These are phyloP conservation scores for Oscheius sp. DNA, from an alignment of 1,140 invertebrate genomes.

Conservation along the genomic window DNA sequence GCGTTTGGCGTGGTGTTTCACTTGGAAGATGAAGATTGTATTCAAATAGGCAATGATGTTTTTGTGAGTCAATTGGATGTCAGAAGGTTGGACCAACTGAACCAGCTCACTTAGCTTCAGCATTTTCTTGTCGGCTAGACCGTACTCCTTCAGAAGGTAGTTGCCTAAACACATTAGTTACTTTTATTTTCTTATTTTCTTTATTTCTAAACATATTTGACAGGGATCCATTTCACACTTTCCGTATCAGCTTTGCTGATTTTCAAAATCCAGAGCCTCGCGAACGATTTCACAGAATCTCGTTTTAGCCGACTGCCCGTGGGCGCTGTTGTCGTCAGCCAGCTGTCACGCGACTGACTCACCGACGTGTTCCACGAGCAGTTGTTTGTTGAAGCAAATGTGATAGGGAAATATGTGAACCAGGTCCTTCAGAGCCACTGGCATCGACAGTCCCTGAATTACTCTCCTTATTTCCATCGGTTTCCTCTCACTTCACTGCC, in stretches of 20 bases:
- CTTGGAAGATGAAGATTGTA: constrained; percentile 40
- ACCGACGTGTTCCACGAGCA: constrained; percentile 45
- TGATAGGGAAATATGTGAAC: constrained; percentile 39
- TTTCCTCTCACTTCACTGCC: background rate
- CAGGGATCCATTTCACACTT: too few species aligned
- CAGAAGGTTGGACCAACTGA: constrained; percentile 27
- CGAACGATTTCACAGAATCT: background rate
- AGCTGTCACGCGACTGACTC: constrained; percentile 28
- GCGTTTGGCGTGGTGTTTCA: constrained; percentile 37
- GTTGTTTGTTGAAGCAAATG: constrained; percentile 42
- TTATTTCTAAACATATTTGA: background rate
- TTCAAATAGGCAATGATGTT: constrained; percentile 37
- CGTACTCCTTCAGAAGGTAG: constrained; percentile 30
- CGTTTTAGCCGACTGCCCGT: background rate
- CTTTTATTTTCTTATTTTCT: background rate
- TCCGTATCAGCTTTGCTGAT: too few species aligned
- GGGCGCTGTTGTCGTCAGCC: constrained; percentile 5
- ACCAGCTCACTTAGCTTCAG: constrained; percentile 32
- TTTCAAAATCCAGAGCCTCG: background rate
- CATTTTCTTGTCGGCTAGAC: constrained; percentile 33
- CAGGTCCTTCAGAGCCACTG: constrained; percentile 24
- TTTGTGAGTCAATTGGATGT: constrained; percentile 40
- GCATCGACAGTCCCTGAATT: constrained; percentile 3
- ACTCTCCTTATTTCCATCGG: background rate
- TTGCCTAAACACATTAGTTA: too few species aligned